Base-by-base conservation (phyloP, 1,140 invertebrate species). In the Rhyacophila brunnea region DNA sequence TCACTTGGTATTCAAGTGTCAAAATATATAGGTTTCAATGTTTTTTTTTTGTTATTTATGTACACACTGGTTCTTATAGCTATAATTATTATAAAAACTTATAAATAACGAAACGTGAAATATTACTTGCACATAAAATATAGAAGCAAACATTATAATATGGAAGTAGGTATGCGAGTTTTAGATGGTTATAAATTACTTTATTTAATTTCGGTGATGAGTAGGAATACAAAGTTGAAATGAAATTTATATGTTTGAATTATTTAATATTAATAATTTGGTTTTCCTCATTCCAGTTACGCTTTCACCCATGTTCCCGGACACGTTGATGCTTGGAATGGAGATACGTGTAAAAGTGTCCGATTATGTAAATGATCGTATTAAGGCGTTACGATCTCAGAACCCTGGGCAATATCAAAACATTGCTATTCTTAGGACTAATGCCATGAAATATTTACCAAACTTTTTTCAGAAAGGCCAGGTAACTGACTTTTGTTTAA, bases 281-380 rank as follows among this genome's bases (percentile, higher is more conserved):
- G n/a, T n/a, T 28, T 5, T 28, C 23, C 23, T 28, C 23, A 28
- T 77, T 81, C 43, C 74, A 93, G 91, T 98, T 42, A 89, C 89
- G 3, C 72, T 99, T 44, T 93, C 95, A 1, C 78, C 89, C 51
- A 87, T 98, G 84, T 99, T 92, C 81, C 95, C 96, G 11, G 81
- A 96, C 1, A 90, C 80, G 36, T 74, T 96, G 44, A 94, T 98
- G 73, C 75, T 99, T 35, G 98, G 98, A 48, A 87, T 99, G 86
- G 98, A 99, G 80, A 99, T 99, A 60, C 82, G 98, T 55, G 92
- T 99, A 0, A 99, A 99, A 83, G 95, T 98, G 61, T 96, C 95
- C 0, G 93, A 99, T 73, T 99, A 98, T 85, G 98, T 99, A 1
- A 90, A 91, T 78, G 95, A 99, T 72, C 84, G 94, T 67, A 96